Conservation (phyloP, 2,797 vertebrate genomes). For the Cossypha caffra region DNA sequence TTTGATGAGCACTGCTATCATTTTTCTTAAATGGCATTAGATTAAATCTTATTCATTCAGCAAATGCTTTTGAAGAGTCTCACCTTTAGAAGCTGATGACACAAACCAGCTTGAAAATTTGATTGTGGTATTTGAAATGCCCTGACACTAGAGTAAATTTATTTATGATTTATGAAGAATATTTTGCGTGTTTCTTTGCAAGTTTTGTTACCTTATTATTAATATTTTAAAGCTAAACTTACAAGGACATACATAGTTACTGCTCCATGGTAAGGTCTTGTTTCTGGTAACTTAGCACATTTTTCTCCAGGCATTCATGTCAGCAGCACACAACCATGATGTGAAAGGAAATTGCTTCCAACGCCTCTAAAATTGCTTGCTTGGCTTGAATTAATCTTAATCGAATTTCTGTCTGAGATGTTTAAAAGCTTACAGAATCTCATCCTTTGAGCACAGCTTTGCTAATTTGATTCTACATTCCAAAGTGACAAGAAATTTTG, state of each 20-base stretch:
- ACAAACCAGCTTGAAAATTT: constrained; percentile 56
- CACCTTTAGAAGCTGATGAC: constrained; percentile 61
- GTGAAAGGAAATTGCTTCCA: constrained; percentile 77
- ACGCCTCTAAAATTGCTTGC: constrained; percentile 73
- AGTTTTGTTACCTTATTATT: neutral
- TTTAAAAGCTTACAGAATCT: constrained; percentile 79
- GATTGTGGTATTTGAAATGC: constrained; percentile 65
- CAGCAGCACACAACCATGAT: constrained; percentile 62
- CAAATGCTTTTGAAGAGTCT: constrained; percentile 62
- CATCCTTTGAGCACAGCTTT: constrained; percentile 68
- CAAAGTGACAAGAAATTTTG: constrained; percentile 57
- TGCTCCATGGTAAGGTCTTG: neutral
- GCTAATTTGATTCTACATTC: constrained; percentile 71
- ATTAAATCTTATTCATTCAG: constrained; percentile 72
- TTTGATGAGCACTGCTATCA: constrained; percentile 68
- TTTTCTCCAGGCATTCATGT: constrained; percentile 56
- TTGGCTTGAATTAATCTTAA: constrained; percentile 81
- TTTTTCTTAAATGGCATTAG: constrained; percentile 72
- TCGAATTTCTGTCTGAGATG: constrained; percentile 78
- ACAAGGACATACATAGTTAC: neutral
- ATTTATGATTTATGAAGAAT: constrained; percentile 37
- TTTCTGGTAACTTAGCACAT: constrained; percentile 45
- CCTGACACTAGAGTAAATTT: constrained; percentile 51
- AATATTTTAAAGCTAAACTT: constrained; percentile 9
- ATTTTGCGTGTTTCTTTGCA: constrained; percentile 17